A percentile compares a stretch with the other conserved stretches of the same genome.
Conservation (phyloP, 2,888 invertebrate genomes). For the Pyrocoelia pectoralis region DNA sequence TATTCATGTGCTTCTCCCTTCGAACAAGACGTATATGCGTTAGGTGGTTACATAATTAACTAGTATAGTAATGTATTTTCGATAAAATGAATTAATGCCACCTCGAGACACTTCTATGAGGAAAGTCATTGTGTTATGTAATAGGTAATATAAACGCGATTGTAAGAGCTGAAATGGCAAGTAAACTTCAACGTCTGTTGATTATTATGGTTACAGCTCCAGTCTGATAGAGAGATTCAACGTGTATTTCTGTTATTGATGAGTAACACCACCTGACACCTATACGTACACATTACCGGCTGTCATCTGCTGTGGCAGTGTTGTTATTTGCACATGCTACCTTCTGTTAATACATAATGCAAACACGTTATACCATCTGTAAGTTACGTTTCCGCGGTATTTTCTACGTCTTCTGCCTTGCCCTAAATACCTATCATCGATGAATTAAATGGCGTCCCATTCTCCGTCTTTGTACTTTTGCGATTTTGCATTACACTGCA, state of each 20-base stretch:
- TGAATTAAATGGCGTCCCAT: too few relatives aligned
- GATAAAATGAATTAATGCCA: not conserved
- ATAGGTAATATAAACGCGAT: constrained; percentile 17
- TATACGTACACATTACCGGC: constrained; percentile 37
- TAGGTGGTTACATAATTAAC: too few relatives aligned
- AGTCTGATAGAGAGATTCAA: constrained; percentile 26
- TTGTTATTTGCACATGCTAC: constrained; percentile 45
- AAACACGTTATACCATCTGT: constrained; percentile 37
- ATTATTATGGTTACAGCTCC: constrained; percentile 27
- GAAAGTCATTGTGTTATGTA: not conserved
- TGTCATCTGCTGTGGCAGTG: constrained; percentile 41
- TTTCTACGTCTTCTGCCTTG: constrained; percentile 7
- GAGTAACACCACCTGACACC: constrained; percentile 37
- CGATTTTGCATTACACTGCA: too few relatives aligned
- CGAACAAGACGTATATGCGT: too few relatives aligned
- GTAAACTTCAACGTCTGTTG: constrained; percentile 27
- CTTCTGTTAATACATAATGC: constrained; percentile 45
- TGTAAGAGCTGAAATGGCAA: constrained; percentile 13
- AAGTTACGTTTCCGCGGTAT: constrained; percentile 19
- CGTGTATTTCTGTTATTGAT: constrained; percentile 36
- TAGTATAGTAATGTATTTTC: too few relatives aligned
- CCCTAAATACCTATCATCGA: too few relatives aligned
- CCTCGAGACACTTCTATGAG: not conserved
- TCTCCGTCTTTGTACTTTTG: too few relatives aligned
- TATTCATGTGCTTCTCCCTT: too few relatives aligned